Percentiles rank a stretch among this genome's conserved stretches.
Evolutionary conservation across 2,888 invertebrate species (phyloP).

Genomic region (Drosophila borealis): DNA sequence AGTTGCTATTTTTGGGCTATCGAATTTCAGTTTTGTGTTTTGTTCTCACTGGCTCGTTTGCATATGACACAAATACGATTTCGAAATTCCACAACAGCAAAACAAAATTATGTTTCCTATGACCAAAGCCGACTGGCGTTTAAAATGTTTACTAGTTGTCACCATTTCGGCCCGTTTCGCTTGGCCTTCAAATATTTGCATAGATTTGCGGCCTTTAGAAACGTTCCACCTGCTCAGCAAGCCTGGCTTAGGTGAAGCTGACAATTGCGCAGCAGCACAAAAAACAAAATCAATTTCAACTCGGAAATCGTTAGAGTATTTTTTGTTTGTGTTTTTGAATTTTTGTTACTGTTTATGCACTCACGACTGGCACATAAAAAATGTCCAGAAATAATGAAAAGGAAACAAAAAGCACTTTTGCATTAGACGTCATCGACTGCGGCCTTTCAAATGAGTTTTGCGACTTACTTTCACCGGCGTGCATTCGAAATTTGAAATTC

Average conservation of each 20-base stretch:
- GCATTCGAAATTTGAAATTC: slow-evolving; percentile 68
- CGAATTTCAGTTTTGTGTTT: slow-evolving; percentile 56
- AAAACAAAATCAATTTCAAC: slow-evolving; percentile 32
- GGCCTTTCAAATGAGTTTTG: slow-evolving; percentile 44
- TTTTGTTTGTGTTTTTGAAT: slow-evolving; percentile 15
- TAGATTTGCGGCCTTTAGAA: slow-evolving; percentile 53
- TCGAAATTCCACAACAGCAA: slow-evolving; percentile 15
- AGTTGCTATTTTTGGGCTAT: slow-evolving; percentile 56
- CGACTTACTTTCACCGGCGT: slow-evolving; percentile 68
- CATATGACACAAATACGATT: slow-evolving; percentile 65
- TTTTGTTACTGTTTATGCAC: slow-evolving; percentile 48
- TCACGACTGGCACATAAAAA: slow-evolving; percentile 65
- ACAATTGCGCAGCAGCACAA: slow-evolving; percentile 54
- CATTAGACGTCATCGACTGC: slow-evolving; percentile 33
- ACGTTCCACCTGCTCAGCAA: slow-evolving; percentile 48
- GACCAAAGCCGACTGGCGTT: slow-evolving; percentile 46
- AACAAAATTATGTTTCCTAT: slow-evolving; percentile 20
- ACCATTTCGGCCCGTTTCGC: slow-evolving; percentile 48
- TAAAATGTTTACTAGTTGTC: slow-evolving; percentile 60
- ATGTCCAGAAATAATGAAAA: slow-evolving; percentile 11
- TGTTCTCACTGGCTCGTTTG: slow-evolving; percentile 55
- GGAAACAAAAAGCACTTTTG: slow-evolving; percentile 33
- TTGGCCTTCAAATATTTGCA: slow-evolving; percentile 71
- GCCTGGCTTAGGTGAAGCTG: slow-evolving; percentile 23
- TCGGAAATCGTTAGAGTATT: slow-evolving; percentile 37